These are phyloP conservation scores for Andrena fulva DNA, from an alignment of 2,888 invertebrate genomes.

Conservation along the genomic window DNA sequence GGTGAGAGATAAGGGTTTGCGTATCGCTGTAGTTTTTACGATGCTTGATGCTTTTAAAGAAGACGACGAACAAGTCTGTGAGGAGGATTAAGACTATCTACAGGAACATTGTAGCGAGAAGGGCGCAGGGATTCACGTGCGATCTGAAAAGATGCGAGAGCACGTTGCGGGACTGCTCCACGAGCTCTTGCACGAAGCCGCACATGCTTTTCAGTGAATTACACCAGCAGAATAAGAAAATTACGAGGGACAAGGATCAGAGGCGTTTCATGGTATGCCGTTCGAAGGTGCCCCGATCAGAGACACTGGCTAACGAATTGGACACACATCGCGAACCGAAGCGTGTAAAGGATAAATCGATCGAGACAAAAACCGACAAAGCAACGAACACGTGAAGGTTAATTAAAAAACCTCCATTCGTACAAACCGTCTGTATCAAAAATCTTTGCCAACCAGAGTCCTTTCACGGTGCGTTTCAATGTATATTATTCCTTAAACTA, in stretches of 20 bases:
- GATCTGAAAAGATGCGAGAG: conserved; percentile 56
- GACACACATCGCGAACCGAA: not conserved
- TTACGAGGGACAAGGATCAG: not conserved
- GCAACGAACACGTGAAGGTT: conserved; percentile 32
- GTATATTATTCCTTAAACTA: not conserved
- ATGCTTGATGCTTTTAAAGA: conserved; percentile 14
- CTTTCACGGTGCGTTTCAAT: not conserved
- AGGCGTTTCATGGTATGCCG: not conserved
- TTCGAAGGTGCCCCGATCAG: not conserved
- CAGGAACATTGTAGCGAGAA: conserved; percentile 5
- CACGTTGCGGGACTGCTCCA: conserved; percentile 53
- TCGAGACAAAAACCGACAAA: conserved; percentile 27
- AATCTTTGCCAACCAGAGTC: not conserved
- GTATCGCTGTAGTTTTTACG: not conserved
- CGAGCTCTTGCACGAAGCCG: conserved; percentile 39
- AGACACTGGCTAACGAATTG: not conserved
- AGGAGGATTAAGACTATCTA: conserved; percentile 26
- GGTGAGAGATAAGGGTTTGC: conserved; percentile 12
- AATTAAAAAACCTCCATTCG: not conserved
- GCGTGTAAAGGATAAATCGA: conserved; percentile 35
- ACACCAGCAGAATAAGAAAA: conserved; percentile 4
- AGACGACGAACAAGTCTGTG: conserved; percentile 9
- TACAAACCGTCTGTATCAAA: not conserved
- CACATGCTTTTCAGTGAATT: conserved; percentile 42
- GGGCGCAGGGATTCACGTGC: conserved; percentile 61